phyloP scores from a whole-genome alignment of 1,140 invertebrate species.

The Gryon sp. region DNA sequence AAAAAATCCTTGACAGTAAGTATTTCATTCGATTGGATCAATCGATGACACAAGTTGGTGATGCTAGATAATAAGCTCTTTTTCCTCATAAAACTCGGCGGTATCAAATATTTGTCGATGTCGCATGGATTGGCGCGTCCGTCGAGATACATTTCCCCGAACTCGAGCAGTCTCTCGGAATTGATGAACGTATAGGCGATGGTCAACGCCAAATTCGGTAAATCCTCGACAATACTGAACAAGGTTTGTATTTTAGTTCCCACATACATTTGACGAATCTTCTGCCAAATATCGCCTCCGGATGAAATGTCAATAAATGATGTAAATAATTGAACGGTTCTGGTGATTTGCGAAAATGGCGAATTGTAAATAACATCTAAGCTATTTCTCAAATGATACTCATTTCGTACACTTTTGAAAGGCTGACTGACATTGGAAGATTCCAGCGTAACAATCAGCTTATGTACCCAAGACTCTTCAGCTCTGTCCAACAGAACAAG shows the following conservation, averaged over 20 bases:
- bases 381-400: slow-evolving; percentile 3
- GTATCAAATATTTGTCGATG: slow-evolving; percentile 72
- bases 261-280: slow-evolving; percentile 65
- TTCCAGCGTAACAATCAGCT: slow-evolving; percentile 34
- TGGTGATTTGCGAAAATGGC: slow-evolving; percentile 34
- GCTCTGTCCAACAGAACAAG: slow-evolving; percentile 48
- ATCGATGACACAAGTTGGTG: slow-evolving; percentile 70
- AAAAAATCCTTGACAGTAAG: slow-evolving; percentile 62
- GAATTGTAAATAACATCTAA: background rate
- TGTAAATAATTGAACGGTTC: slow-evolving; percentile 58
- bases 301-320: slow-evolving; percentile 58
- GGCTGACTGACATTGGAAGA: slow-evolving; percentile 22
- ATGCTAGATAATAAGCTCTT: slow-evolving; percentile 69
- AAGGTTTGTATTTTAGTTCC: slow-evolving; percentile 65
- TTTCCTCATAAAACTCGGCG: slow-evolving; percentile 69
- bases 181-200: slow-evolving; percentile 71
- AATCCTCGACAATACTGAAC: slow-evolving; percentile 70
- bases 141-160: slow-evolving; percentile 57
- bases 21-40: slow-evolving; percentile 43
- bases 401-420: slow-evolving; percentile 7
- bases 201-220: slow-evolving; percentile 71
- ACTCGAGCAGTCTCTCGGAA: slow-evolving; percentile 69
- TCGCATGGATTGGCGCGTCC: slow-evolving; percentile 69
- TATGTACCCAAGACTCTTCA: slow-evolving; percentile 65
- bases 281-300: slow-evolving; percentile 73